A percentile compares a stretch with the other conserved stretches of the same genome.
These are phyloP conservation scores for Montifringilla adamsi DNA, from an alignment of 2,113 vertebrate genomes.

Conservation along the genomic window DNA sequence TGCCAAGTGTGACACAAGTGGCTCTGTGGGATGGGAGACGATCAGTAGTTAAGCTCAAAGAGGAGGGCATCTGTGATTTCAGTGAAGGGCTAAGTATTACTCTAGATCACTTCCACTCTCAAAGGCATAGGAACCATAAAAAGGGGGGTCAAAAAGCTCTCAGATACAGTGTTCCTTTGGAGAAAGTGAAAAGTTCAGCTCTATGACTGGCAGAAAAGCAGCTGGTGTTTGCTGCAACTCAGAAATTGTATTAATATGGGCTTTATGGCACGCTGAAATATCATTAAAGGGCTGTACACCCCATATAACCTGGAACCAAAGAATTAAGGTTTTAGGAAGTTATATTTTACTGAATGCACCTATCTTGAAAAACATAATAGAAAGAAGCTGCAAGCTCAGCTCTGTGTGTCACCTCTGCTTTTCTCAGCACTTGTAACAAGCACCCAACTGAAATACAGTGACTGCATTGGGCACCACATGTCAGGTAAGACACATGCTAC, in stretches of 20 bases:
- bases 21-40: not conserved
- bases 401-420: not conserved
- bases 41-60: not conserved
- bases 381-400: not conserved
- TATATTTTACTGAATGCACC: not conserved
- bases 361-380: not conserved
- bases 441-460: not conserved
- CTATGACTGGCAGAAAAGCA: not conserved
- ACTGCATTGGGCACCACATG: fast-evolving
- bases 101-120: not conserved
- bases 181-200: not conserved
- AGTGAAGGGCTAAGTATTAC: not conserved
- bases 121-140: not conserved
- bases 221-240: not conserved
- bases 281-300: not conserved
- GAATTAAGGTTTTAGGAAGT: not conserved
- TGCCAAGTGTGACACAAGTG: not conserved
- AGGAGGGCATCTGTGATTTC: not conserved
- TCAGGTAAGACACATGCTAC: not conserved
- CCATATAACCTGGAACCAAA: not conserved
- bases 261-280: not conserved
- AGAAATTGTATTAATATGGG: not conserved
- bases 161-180: not conserved
- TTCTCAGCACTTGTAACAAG: not conserved
- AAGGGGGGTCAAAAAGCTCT: not conserved